phyloP scores from a whole-genome alignment of 2,113 vertebrate genomes.

The Choloepus hoffmanni region DNA sequence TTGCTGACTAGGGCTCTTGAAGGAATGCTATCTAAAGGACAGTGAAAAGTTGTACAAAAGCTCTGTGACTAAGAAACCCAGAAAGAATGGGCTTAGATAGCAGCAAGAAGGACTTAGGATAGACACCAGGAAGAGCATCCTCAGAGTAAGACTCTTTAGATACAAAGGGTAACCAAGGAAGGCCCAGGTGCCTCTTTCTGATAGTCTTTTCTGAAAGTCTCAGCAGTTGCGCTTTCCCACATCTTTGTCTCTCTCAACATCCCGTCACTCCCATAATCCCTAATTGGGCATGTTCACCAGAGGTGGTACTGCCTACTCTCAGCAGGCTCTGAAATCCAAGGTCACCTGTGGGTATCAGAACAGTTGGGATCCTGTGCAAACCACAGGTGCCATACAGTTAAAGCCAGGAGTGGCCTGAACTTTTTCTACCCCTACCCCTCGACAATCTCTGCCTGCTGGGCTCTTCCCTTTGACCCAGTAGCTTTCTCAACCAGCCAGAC shows the following conservation, averaged over 20 bases:
- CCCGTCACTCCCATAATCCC: not conserved
- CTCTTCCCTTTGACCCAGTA: not conserved
- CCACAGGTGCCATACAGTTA: not conserved
- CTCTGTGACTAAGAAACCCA: not conserved
- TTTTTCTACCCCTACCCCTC: not conserved
- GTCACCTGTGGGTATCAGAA: constrained; percentile 35
- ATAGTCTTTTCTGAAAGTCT: not conserved
- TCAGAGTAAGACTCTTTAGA: not conserved
- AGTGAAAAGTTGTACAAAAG: constrained; percentile 41
- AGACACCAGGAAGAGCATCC: constrained; percentile 9
- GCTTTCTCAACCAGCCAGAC: not conserved
- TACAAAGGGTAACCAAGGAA: not conserved
- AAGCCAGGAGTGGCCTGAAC: not conserved
- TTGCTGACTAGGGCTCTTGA: not conserved
- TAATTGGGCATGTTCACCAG: not conserved
- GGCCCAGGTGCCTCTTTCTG: not conserved
- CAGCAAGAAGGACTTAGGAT: constrained; percentile 32
- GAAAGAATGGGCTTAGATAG: not conserved
- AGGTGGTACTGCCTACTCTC: not conserved
- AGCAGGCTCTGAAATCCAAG: not conserved
- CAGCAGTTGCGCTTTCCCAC: not conserved
- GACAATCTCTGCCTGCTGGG: not conserved
- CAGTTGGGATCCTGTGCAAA: constrained; percentile 35
- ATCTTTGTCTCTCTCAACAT: not conserved
- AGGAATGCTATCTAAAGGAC: constrained; percentile 22